Conservation (phyloP, 1,140 invertebrate species). For the Nixonia krombeini region DNA sequence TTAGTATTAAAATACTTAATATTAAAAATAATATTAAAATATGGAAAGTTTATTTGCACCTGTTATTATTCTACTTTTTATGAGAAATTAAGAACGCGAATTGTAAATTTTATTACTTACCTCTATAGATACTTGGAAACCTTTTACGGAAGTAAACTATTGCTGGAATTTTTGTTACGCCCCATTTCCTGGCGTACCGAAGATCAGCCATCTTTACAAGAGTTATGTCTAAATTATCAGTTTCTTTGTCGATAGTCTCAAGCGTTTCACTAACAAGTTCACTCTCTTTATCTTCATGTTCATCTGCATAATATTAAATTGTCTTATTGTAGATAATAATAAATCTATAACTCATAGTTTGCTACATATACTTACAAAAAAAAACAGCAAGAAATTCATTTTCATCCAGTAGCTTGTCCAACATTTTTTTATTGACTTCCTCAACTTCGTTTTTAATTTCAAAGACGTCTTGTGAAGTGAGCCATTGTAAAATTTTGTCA, state of each 20-base stretch:
- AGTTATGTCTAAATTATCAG: conserved; percentile 94
- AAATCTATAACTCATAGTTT: conserved; percentile 1
- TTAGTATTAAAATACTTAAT: no score
- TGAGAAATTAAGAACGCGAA: background rate
- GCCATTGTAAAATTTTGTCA: conserved; percentile 88
- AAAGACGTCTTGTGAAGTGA: conserved; percentile 95
- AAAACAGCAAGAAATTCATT: conserved; percentile 96
- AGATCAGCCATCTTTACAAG: conserved; percentile 95
- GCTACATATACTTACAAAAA: conserved; percentile 85
- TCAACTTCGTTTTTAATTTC: conserved; percentile 97
- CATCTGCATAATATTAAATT: conserved; percentile 74
- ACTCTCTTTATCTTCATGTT: conserved; percentile 84
- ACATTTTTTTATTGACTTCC: conserved; percentile 95
- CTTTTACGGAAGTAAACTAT: conserved; percentile 94
- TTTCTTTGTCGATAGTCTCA: conserved; percentile 94
- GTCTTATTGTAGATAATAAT: no score
- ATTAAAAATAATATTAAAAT: background rate
- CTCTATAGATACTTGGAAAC: conserved; percentile 95
- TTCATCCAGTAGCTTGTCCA: conserved; percentile 93
- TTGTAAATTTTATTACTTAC: conserved; percentile 65
- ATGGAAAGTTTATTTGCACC: background rate
- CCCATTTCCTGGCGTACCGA: conserved; percentile 93
- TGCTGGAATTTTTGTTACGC: conserved; percentile 92
- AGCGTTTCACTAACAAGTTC: conserved; percentile 84
- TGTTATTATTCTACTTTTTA: background rate